Evolutionary conservation across 2,888 invertebrate species (phyloP), one percentile per base, ranked within the genome.

Genomic region (Drosophila paramelanica): DNA sequence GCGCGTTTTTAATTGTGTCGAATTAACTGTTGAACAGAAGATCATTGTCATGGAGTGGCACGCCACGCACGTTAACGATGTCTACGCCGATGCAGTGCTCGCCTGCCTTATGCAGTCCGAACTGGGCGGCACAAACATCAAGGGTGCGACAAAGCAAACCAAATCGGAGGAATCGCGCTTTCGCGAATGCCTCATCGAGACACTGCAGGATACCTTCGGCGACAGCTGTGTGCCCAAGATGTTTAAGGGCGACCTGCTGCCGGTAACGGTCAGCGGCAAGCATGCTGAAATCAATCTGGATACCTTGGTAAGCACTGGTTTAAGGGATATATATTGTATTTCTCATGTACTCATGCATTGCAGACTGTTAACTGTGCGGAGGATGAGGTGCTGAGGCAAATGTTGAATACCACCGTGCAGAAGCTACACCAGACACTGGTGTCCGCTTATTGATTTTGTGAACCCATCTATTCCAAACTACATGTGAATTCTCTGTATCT

Each of bases 11-110:
- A 95, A 95, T 81, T 95, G 95, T 74, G 94, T 99, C 45, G 97
- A 97, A 75, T 94, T 99, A 39, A 94, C 94, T 0, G 93, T 98
- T 14, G 97, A 98, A 77, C 95, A 95, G 39, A 95, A 95, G 91
- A 94, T 97, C 78, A 96, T 98, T 31, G 95, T 96, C 0, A 94
- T 99, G 65, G 98, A 98, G 94, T 99, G 99, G 99, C 94, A 95
- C 46, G 98, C 98, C 7, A 97, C 96, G 90, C 98, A 99, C 0
- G 96, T 98, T 47, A 96, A 98, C 90, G 99, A 99, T 93, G 99
- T 99, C 98, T 99, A 96, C 93, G 99, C 99, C 31, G 99, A 99
- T 93, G 97, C 99, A 31, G 96, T 98, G 31, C 94, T 98, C 58
- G 96, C 97, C 0, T 97, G 96, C 45, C 94, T 98, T 41, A 93